Evolutionary conservation across 2,113 vertebrate species (phyloP).

Genomic region (Pandion haliaetus): DNA sequence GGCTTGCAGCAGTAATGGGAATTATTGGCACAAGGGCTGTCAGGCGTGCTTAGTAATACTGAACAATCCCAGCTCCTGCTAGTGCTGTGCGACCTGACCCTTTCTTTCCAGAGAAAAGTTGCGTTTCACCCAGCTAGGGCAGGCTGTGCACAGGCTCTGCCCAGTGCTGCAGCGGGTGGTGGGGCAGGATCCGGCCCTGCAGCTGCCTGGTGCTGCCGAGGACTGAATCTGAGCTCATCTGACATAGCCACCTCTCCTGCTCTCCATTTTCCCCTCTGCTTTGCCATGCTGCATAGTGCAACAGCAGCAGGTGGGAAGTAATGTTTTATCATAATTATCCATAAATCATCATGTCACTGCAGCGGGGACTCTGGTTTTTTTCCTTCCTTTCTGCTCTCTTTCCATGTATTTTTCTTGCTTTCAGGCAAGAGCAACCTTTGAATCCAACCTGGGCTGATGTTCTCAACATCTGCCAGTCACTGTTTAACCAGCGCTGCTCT

Average conservation of each 20-base stretch:
- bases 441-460: neutral
- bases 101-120: neutral
- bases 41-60: fast-evolving
- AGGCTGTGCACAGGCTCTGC: neutral
- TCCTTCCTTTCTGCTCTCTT: neutral
- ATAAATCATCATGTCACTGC: neutral
- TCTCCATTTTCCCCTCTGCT: neutral
- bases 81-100: fast-evolving
- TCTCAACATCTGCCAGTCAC: neutral
- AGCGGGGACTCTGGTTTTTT: neutral
- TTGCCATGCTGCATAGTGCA: fast-evolving
- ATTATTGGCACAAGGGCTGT: neutral
- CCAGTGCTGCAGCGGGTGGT: neutral
- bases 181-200: neutral
- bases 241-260: neutral
- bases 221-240: neutral
- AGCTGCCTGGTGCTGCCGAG: neutral
- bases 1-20: neutral
- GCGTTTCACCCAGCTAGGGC: neutral
- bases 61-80: too few species aligned
- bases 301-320: neutral
- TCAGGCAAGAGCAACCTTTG: neutral
- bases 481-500: neutral
- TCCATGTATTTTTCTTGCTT: neutral
- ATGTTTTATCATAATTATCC: neutral